Conservation (phyloP, 2,797 vertebrate species). For the Acanthis flammea region DNA sequence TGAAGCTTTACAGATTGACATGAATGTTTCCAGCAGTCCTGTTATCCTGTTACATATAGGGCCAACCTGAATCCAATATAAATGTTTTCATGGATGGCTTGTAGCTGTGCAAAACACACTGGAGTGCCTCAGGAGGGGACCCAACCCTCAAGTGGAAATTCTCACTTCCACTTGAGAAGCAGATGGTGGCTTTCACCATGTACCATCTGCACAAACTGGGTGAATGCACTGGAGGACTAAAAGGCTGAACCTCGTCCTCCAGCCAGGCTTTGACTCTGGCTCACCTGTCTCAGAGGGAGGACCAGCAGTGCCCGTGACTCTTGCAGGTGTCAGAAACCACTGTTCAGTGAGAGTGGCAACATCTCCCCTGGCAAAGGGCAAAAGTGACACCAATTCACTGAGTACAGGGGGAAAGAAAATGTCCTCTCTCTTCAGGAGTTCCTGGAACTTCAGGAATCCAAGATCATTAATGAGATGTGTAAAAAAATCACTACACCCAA, state of each 20-base stretch:
- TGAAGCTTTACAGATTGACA: background rate
- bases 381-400: background rate
- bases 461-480: background rate
- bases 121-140: background rate
- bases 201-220: background rate
- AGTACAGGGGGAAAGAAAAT: background rate
- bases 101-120: background rate
- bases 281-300: background rate
- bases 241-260: background rate
- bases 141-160: background rate
- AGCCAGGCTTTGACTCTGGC: background rate
- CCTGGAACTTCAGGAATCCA: background rate
- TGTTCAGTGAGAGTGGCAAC: background rate
- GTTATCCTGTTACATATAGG: background rate
- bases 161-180: background rate
- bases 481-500: background rate
- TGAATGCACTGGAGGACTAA: background rate
- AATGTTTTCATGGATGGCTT: background rate
- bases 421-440: background rate
- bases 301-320: background rate
- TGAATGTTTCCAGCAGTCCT: background rate
- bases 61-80: background rate
- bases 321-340: background rate
- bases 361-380: background rate
- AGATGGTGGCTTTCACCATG: background rate